Conservation (phyloP, 2,113 vertebrate genomes). For the Carassius auratus region DNA sequence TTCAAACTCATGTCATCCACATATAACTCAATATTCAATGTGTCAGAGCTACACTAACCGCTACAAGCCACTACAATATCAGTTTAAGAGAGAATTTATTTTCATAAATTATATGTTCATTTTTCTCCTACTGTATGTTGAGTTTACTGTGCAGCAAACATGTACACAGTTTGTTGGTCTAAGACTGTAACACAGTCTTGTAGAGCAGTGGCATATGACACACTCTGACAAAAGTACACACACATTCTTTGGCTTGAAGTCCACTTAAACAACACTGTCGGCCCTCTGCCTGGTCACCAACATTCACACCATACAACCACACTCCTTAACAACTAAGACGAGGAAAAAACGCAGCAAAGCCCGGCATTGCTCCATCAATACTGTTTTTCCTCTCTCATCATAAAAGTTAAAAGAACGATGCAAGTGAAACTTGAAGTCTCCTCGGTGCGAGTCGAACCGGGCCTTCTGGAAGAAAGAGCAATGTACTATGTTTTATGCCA, state of each 20-base stretch:
- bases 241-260: conserved; percentile 36
- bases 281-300: conserved; percentile 30
- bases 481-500: conserved; percentile 37
- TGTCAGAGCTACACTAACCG: too few relatives aligned
- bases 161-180: background rate
- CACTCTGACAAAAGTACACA: background rate
- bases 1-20: background rate
- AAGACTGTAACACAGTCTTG: background rate
- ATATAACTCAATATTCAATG: too few relatives aligned
- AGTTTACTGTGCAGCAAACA: background rate
- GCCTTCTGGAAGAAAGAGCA: conserved; percentile 41
- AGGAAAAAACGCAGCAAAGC: conserved; percentile 16
- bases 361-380: conserved; percentile 43
- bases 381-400: conserved; percentile 49
- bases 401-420: conserved; percentile 45
- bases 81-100: background rate
- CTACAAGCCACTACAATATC: background rate
- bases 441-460: conserved; percentile 3
- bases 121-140: too few relatives aligned
- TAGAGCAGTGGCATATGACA: background rate
- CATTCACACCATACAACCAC: conserved; percentile 49
- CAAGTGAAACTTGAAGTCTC: conserved; percentile 31
- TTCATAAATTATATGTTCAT: background rate
- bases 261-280: conserved; percentile 37
- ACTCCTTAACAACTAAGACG: conserved; percentile 30